A percentile compares a stretch with the other conserved stretches of the same genome.
Evolutionary conservation across 2,113 vertebrate species (phyloP).

Genomic region (Atrichornis clamosus): DNA sequence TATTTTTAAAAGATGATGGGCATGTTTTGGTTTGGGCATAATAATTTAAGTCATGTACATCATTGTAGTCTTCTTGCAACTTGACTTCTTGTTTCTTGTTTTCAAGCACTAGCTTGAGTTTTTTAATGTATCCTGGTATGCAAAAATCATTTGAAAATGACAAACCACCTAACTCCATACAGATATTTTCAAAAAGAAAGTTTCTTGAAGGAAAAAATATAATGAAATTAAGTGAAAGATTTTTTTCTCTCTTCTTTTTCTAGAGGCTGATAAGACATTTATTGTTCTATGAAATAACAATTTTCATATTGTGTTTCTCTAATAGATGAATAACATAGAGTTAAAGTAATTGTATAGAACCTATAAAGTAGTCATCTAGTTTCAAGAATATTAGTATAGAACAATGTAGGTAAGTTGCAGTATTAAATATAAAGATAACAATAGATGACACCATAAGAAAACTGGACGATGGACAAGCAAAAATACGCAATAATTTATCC

Average conservation of each 20-base stretch:
- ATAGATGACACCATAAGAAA: background rate
- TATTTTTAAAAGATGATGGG: background rate
- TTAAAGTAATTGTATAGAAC: background rate
- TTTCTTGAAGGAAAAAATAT: background rate
- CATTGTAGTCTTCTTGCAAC: background rate
- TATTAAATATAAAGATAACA: background rate
- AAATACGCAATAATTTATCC: background rate
- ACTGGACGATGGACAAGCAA: background rate
- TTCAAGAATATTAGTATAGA: background rate
- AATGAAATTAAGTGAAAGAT: background rate
- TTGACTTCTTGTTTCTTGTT: background rate
- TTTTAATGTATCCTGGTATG: background rate
- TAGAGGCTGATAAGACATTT: background rate
- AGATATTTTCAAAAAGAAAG: background rate
- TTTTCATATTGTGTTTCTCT: background rate
- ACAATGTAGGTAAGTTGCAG: background rate
- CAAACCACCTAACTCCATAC: background rate
- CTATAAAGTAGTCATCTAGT: background rate
- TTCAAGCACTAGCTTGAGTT: background rate
- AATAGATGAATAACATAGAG: background rate
- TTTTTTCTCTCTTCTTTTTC: background rate
- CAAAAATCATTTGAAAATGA: background rate
- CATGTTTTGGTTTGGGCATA: background rate
- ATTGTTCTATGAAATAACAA: background rate
- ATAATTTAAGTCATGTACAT: background rate